These are phyloP conservation scores for Chiridota heheva DNA, from an alignment of 35 echinoderm and acorn worm genomes.

Conservation along the genomic window DNA sequence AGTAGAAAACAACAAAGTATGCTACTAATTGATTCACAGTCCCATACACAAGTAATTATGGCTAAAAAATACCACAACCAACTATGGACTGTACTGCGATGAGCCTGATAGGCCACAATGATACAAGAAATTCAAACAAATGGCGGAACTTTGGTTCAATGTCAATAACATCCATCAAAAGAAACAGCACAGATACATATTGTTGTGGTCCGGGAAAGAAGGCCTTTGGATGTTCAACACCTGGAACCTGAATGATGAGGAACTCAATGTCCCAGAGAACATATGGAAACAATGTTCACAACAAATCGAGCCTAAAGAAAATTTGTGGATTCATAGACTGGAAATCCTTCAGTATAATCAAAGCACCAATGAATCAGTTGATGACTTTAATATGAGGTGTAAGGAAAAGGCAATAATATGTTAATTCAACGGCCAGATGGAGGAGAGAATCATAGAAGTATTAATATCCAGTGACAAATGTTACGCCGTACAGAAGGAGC, in stretches of 20 bases:
- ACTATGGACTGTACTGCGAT: neutral
- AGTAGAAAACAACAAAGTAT: too few species aligned
- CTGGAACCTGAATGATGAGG: neutral
- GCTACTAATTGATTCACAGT: too few species aligned
- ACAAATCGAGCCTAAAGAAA: neutral
- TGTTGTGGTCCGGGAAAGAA: conserved; percentile 22
- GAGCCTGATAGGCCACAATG: neutral
- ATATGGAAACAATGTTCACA: neutral
- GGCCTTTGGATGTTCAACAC: conserved; percentile 40
- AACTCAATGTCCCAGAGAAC: neutral
- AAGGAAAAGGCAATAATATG: conserved; percentile 11
- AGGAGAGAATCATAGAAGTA: too few species aligned
- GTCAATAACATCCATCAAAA: neutral
- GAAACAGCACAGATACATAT: conserved; percentile 9
- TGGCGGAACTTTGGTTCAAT: neutral
- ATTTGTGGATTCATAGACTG: conserved; percentile 13
- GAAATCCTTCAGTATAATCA: neutral
- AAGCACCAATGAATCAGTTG: neutral
- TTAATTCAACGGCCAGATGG: too few species aligned
- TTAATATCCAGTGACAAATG: too few species aligned
- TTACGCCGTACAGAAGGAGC: too few species aligned
- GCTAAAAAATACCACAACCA: too few species aligned
- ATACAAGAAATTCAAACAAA: neutral
- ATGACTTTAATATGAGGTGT: neutral
- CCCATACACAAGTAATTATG: too few species aligned